A percentile compares a stretch with the other conserved stretches of the same genome.
phyloP scores from a whole-genome alignment of 2,113 vertebrate genomes.

The Stomatorhinus ivindoensis region DNA sequence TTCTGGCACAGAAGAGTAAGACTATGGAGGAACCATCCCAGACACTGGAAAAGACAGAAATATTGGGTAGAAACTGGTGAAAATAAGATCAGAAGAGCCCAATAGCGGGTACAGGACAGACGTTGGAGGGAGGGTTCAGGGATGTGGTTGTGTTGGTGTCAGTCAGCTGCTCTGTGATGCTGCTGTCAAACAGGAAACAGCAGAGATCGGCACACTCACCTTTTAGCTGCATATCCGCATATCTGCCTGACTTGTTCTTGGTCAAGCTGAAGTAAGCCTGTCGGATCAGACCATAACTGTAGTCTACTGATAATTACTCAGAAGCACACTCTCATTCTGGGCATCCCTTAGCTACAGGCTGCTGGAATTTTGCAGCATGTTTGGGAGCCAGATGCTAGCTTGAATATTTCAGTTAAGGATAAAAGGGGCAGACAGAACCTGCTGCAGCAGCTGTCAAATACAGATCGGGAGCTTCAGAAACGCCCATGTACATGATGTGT shows the following conservation, averaged over 20 bases:
- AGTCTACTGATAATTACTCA: neutral
- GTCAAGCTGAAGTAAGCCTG: neutral
- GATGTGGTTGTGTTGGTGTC: neutral
- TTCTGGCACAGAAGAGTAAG: neutral
- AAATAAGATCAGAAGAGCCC: neutral
- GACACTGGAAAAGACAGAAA: neutral
- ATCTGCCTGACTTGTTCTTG: neutral
- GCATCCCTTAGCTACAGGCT: neutral
- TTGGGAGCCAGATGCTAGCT: neutral
- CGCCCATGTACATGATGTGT: neutral
- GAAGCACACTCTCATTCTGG: neutral
- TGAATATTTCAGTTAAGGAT: neutral
- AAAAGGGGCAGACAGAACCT: neutral
- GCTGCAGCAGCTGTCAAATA: neutral
- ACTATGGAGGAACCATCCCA: neutral
- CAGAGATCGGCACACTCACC: neutral
- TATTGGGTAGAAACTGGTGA: neutral
- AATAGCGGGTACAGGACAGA: neutral
- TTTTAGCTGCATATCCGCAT: no score
- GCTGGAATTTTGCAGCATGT: no score
- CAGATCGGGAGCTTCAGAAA: neutral
- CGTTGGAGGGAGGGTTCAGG: neutral
- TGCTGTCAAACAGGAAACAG: neutral
- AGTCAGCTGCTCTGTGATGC: neutral
- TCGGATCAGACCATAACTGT: neutral